These are phyloP conservation scores for Trematomus bernacchii DNA, from an alignment of 2,797 vertebrate species.

Conservation along the genomic window DNA sequence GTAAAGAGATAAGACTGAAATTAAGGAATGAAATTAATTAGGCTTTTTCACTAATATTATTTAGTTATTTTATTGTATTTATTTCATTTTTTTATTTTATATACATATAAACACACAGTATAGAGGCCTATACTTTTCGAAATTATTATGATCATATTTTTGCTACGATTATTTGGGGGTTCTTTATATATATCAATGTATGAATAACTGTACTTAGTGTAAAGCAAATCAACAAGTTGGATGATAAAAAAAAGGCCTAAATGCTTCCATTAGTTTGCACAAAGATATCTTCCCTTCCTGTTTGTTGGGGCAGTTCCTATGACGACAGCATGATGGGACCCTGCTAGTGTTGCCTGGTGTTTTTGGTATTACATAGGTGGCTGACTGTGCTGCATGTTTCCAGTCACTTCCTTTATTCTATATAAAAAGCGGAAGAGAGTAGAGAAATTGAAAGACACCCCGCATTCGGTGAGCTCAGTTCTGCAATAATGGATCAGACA, in stretches of 20 bases:
- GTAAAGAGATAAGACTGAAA: neutral
- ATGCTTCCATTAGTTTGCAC: conserved; percentile 44
- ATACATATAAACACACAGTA: neutral
- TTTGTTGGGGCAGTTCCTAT: conserved; percentile 76
- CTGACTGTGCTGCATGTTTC: conserved; percentile 40
- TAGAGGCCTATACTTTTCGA: too few species aligned
- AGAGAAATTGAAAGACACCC: conserved; percentile 40
- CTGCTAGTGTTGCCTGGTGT: conserved; percentile 41
- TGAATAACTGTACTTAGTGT: neutral
- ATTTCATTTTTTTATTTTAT: neutral
- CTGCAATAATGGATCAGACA: conserved; percentile 21
- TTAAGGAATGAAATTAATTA: neutral
- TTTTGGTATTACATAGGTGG: conserved; percentile 56
- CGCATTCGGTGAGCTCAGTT: conserved; percentile 16
- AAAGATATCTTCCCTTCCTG: conserved; percentile 43
- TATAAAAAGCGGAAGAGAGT: conserved; percentile 61
- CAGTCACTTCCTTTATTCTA: conserved; percentile 54
- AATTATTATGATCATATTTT: neutral
- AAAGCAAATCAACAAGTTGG: neutral
- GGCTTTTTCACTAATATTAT: too few species aligned
- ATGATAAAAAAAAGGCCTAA: conserved; percentile 28
- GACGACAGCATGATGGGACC: conserved; percentile 57
- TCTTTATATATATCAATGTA: neutral
- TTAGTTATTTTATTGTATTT: neutral
- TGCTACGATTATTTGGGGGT: neutral